Evolutionary conservation across 2,888 invertebrate genomes (phyloP), one percentile per base, ranked within the genome.

Genomic region (Ochlodes sylvanus): DNA sequence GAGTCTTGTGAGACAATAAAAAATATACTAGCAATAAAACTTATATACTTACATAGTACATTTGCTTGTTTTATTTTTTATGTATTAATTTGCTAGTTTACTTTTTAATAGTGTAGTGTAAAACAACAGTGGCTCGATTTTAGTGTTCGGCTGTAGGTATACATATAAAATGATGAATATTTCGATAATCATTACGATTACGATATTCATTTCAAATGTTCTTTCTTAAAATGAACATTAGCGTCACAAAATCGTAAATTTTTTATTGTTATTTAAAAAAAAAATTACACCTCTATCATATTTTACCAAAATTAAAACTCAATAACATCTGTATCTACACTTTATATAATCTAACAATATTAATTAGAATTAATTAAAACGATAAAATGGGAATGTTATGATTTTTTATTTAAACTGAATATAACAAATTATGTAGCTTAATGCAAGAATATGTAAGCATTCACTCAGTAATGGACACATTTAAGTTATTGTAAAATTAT

Each of bases 321-420:
- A 19, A 12, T 50, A 9, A 19, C 10, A 19, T 50, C 19, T 19
- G 19, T 50, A 50, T 1, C 47, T 17, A 10, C 5, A 19, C 3
- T 19, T 50, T 50, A 50, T 9, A 19, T 50, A 17, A 4, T n/a
- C n/a, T 50, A 50, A 50, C 50, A 50, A 50, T 50, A 50, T 19
- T 19, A 50, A 19, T 19, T 50, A 50, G 17, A 10, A 50, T 19
- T 19, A 19, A 7, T 12, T 5, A 38, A 3, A 38, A 12, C 38
- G 9, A 38, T 38, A 3, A 38, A 12, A 50, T 19, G 12, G 0
- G 4, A 50, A 17, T 47, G 15, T 47, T 7, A 17, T 0, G 44
- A 7, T 19, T 19, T 50, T 19, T 50, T 50, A 50, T 50, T 50
- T 50, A 50, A 50, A 50, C 50, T 50, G 50, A 50, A 50, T 50